Percentiles rank a stretch among this genome's conserved stretches.
Evolutionary conservation across 2,113 vertebrate genomes (phyloP).

Genomic region (Cheilinus undulatus): DNA sequence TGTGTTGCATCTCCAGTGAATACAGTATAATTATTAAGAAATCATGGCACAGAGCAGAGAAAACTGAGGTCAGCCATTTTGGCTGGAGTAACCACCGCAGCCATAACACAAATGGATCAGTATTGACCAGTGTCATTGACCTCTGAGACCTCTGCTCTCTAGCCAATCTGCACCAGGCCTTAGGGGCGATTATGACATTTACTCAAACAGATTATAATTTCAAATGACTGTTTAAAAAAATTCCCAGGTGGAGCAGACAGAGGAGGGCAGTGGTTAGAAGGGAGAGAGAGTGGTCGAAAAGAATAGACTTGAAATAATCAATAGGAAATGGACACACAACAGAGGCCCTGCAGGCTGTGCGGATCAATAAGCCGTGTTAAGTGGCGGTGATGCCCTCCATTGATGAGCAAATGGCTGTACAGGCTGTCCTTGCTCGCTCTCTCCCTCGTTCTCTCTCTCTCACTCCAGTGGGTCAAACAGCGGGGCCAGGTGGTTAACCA

Average conservation of each 20-base stretch:
- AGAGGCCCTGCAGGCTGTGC: constrained; percentile 76
- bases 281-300: constrained; percentile 78
- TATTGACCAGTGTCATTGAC: constrained; percentile 80
- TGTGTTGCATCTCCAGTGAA: constrained; percentile 30
- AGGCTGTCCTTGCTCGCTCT: constrained; percentile 69
- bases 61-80: constrained; percentile 57
- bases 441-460: constrained; percentile 38
- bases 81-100: constrained; percentile 47
- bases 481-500: constrained; percentile 82
- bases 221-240: constrained; percentile 86
- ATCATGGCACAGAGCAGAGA: constrained; percentile 11
- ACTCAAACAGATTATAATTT: constrained; percentile 87
- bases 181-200: constrained; percentile 88
- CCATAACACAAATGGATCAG: constrained; percentile 76
- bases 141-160: constrained; percentile 79
- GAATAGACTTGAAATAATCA: constrained; percentile 87
- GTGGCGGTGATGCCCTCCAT: constrained; percentile 84
- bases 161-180: constrained; percentile 80
- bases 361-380: constrained; percentile 87
- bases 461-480: constrained; percentile 77
- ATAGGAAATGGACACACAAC: constrained; percentile 87
- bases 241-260: constrained; percentile 75
- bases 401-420: constrained; percentile 84
- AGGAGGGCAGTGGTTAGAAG: constrained; percentile 64
- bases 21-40: constrained; percentile 21